Percentiles rank a stretch among this genome's conserved stretches.
Conservation (phyloP, 2,113 vertebrate genomes). For the Epinephelus lanceolatus region DNA sequence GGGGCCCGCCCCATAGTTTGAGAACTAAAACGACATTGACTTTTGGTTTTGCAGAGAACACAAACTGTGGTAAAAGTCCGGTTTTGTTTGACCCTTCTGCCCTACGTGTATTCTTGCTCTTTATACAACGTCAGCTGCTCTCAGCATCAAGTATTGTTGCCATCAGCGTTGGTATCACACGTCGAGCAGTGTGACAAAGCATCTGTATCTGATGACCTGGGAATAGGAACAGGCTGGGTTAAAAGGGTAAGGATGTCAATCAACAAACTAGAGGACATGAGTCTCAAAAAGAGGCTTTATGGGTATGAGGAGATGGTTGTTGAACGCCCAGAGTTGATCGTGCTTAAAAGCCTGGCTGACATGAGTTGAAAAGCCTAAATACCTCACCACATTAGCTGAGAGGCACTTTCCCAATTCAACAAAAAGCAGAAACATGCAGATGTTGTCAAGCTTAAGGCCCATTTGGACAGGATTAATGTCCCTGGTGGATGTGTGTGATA, state of each 20-base stretch:
- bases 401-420: background rate
- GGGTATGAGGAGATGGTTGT: background rate
- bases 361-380: conserved; percentile 6
- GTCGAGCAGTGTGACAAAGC: too few relatives aligned
- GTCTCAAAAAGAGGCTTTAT: background rate
- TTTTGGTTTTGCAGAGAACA: too few relatives aligned
- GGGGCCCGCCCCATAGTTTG: too few relatives aligned
- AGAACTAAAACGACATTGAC: too few relatives aligned
- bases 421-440: background rate
- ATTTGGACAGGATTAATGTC: background rate
- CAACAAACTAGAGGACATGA: background rate
- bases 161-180: too few relatives aligned
- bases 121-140: too few relatives aligned
- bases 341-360: background rate
- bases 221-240: background rate
- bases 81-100: too few relatives aligned
- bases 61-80: too few relatives aligned
- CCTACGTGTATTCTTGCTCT: background rate
- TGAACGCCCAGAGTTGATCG: background rate
- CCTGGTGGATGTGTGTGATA: background rate
- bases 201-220: too few relatives aligned
- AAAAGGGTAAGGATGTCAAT: background rate
- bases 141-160: too few relatives aligned
- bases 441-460: background rate
- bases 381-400: background rate